These are phyloP conservation scores for Lethenteron camtschaticum DNA, from an alignment of 2,113 vertebrate genomes.

Conservation along the genomic window DNA sequence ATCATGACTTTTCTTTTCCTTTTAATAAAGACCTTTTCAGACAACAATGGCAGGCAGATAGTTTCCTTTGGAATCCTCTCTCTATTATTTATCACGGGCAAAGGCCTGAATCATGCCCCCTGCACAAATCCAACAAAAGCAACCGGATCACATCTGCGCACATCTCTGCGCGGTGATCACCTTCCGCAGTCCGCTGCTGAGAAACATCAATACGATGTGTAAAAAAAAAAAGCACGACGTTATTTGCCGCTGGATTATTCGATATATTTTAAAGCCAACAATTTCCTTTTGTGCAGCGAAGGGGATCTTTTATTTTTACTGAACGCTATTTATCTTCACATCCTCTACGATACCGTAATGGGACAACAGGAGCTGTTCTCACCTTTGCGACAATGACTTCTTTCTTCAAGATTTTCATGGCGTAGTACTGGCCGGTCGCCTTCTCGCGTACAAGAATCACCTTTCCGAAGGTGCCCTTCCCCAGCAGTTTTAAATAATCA, in stretches of 20 bases:
- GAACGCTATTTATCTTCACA: background rate
- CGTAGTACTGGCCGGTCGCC: slow-evolving; percentile 90
- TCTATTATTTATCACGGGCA: no score
- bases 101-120: no score
- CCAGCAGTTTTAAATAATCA: slow-evolving; percentile 92
- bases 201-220: slow-evolving; percentile 15
- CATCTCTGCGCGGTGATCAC: no score
- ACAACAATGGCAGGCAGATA: no score
- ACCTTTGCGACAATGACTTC: slow-evolving; percentile 99
- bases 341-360: background rate
- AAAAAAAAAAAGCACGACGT: background rate
- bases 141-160: no score
- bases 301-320: slow-evolving; percentile 1
- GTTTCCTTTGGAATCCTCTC: no score
- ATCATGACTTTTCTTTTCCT: slow-evolving; percentile 13
- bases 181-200: slow-evolving; percentile 10
- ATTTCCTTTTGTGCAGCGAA: background rate
- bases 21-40: no score
- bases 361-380: slow-evolving; percentile 9
- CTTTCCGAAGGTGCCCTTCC: slow-evolving; percentile 94
- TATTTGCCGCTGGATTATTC: background rate
- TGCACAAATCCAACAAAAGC: no score
- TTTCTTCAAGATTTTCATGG: slow-evolving; percentile 98
- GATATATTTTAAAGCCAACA: background rate
- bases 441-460: slow-evolving; percentile 94